Evolutionary conservation across 2,888 invertebrate genomes (phyloP), one percentile per base, ranked within the genome.

Genomic region (Lithophane leautieri): DNA sequence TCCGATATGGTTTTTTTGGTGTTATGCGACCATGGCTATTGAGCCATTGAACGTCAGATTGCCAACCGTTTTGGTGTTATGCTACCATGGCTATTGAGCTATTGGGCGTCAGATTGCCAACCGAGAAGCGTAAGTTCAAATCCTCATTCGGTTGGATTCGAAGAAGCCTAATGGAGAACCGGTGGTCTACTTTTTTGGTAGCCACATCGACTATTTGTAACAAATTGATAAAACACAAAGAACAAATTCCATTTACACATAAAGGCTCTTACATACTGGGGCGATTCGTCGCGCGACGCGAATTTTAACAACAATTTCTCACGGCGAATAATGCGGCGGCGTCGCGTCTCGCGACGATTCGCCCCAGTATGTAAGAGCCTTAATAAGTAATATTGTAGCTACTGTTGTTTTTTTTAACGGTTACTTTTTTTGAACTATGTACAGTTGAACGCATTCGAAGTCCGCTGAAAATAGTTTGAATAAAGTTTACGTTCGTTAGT

Each of bases 391-490:
- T n/a, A n/a, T n/a, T n/a, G n/a, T n/a, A n/a, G n/a, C n/a, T n/a
- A n/a, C n/a, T n/a, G n/a, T n/a, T 47, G 47, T 47, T 22, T 52
- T 52, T 22, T 52, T 9, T n/a, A n/a, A 1, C 54, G n/a, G n/a
- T n/a, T n/a, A 54, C 0, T 0, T 12, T 54, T 22, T 54, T 56
- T 14, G 0, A 16, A 19, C 25, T 11, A 12, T 16, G 3, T 1
- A 52, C 0, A 47, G 16, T 40, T 56, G 44, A 62, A 34, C 0
- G 44, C 22, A 14, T 52, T 62, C 11, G 63, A n/a, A n/a, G n/a
- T 12, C 19, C 6, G 28, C 22, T n/a, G 4, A 70, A 81, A 77
- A 67, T 70, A 77, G 34, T 73, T 70, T 47, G 52, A 67, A 73
- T 22, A 22, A 44, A 52, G 40, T 63, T 67, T 47, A 16, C 60